Evolutionary conservation across 2,113 vertebrate genomes (phyloP).

Genomic region (Spea multiplicata): DNA sequence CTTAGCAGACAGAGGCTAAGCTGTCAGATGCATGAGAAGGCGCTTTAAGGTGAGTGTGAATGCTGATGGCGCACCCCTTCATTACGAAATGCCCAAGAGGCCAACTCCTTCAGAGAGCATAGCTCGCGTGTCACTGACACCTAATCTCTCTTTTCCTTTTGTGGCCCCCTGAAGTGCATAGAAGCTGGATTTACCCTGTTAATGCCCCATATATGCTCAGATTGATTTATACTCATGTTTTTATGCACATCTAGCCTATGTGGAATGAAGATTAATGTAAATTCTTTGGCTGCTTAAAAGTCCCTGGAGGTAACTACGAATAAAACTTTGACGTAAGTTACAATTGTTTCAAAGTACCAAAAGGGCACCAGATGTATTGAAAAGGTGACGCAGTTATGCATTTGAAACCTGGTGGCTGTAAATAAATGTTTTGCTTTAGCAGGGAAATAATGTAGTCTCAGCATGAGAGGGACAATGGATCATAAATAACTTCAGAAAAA

Average conservation of each 20-base stretch:
- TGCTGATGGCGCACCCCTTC: no score
- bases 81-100: no score
- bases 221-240: not conserved
- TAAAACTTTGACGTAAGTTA: slow-evolving; percentile 25
- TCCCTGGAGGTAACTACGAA: slow-evolving; percentile 33
- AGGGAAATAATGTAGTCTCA: not conserved
- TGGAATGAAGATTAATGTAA: slow-evolving; percentile 31
- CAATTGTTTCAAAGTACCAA: slow-evolving; percentile 15
- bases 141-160: not conserved
- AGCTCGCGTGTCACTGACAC: not conserved
- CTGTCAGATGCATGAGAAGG: no score
- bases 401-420: not conserved
- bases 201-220: slow-evolving; percentile 11
- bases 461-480: not conserved
- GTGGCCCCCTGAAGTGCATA: not conserved
- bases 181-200: slow-evolving; percentile 5
- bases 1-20: no score
- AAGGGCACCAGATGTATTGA: slow-evolving; percentile 38
- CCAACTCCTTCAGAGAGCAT: not conserved
- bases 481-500: not conserved
- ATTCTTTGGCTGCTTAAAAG: slow-evolving; percentile 33
- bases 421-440: not conserved
- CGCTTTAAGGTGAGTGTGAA: no score
- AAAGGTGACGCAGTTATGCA: not conserved
- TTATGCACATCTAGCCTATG: slow-evolving; percentile 12